Evolutionary conservation across 2,797 vertebrate genomes (phyloP).

Genomic region (Xerus rutilus): DNA sequence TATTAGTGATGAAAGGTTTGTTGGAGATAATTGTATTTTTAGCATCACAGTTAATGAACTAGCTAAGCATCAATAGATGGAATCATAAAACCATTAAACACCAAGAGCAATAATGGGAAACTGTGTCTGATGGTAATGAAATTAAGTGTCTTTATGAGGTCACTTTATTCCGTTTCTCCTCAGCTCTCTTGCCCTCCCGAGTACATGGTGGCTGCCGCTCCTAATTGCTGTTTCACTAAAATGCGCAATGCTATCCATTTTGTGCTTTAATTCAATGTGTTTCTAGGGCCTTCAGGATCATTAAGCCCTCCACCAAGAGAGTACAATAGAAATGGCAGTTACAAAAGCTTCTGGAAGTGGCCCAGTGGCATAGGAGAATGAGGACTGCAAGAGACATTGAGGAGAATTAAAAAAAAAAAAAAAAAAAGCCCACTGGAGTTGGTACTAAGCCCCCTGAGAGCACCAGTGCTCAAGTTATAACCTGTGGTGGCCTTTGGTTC

Average conservation of each 20-base stretch:
- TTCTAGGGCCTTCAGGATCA: conserved; percentile 74
- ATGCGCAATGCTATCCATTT: conserved; percentile 73
- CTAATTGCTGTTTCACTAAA: conserved; percentile 80
- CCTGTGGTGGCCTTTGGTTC: neutral
- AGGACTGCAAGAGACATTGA: neutral
- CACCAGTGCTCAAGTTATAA: neutral
- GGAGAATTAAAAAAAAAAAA: neutral
- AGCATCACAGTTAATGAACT: conserved; percentile 84
- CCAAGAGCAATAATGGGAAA: conserved; percentile 79
- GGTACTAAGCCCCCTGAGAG: neutral
- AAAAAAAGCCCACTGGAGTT: neutral
- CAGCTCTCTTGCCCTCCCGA: conserved; percentile 66
- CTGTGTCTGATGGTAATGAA: conserved; percentile 81
- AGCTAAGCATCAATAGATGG: conserved; percentile 81
- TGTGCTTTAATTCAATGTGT: conserved; percentile 77
- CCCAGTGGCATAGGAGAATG: neutral
- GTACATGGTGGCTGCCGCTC: conserved; percentile 66
- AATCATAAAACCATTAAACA: conserved; percentile 82
- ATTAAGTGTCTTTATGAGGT: conserved; percentile 76
- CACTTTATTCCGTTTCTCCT: conserved; percentile 64
- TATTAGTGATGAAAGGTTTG: conserved; percentile 80
- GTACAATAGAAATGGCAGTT: neutral
- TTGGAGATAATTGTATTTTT: conserved; percentile 84
- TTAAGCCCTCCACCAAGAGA: conserved; percentile 66
- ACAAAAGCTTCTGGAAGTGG: conserved; percentile 47